These are phyloP conservation scores for Sepiola atlantica DNA, from an alignment of 2,888 invertebrate species.

Conservation along the genomic window DNA sequence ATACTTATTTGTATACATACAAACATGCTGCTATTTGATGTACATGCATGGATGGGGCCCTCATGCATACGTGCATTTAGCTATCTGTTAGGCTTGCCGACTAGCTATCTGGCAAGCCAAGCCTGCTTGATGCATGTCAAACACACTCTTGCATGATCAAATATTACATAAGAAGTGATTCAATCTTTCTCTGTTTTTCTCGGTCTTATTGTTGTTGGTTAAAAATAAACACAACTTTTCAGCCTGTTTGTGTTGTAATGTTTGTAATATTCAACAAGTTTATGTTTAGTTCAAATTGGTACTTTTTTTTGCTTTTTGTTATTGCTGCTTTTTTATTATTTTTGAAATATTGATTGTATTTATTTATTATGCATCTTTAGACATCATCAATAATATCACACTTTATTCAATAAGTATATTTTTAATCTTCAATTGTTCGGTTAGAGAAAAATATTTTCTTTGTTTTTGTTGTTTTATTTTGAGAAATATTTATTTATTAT, in stretches of 20 bases:
- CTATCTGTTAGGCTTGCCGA: background rate
- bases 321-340: no score
- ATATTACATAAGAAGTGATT: slow-evolving; percentile 12
- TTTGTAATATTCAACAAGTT: background rate
- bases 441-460: background rate
- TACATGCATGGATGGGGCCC: background rate
- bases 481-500: no score
- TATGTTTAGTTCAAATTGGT: background rate
- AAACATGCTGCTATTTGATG: background rate
- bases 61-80: background rate
- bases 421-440: background rate
- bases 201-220: no score
- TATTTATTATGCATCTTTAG: no score
- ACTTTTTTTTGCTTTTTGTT: no score
- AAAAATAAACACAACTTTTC: background rate
- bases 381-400: no score
- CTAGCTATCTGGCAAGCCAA: background rate
- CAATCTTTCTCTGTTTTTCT: background rate
- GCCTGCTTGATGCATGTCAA: background rate
- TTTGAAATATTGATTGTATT: no score
- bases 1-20: slow-evolving; percentile 32
- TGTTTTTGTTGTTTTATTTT: no score
- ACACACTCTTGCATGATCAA: background rate
- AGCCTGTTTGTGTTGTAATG: background rate
- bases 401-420: background rate